Percentiles rank a stretch among this genome's conserved stretches.
These are phyloP conservation scores for Nemopilema nomurai DNA, from an alignment of 30 jellyfish, hydroid and myxozoan species.

Conservation along the genomic window DNA sequence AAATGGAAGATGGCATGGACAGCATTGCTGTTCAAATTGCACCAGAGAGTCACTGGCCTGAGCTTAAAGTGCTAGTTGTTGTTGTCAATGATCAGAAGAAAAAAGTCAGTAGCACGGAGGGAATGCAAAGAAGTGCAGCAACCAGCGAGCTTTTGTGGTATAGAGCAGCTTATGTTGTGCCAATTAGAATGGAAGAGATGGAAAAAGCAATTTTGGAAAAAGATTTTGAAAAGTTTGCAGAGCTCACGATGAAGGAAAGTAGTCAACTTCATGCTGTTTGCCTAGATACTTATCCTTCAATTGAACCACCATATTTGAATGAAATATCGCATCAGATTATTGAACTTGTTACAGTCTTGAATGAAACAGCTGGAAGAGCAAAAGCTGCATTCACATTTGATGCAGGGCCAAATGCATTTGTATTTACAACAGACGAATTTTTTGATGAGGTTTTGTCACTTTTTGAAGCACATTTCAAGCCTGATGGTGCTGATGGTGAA, in stretches of 20 bases:
- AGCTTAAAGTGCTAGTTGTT: slow-evolving; percentile 67
- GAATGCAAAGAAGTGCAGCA: slow-evolving; percentile 87
- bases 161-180: slow-evolving; percentile 74
- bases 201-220: slow-evolving; percentile 66
- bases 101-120: slow-evolving; percentile 78
- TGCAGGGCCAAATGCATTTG: slow-evolving; percentile 98
- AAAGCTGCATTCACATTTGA: slow-evolving; percentile 97
- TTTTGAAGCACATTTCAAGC: slow-evolving; percentile 35
- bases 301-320: slow-evolving; percentile 78
- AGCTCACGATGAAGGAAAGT: slow-evolving; percentile 95
- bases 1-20: slow-evolving; percentile 80
- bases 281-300: slow-evolving; percentile 93
- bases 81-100: slow-evolving; percentile 74
- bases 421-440: slow-evolving; percentile 72
- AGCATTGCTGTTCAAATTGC: slow-evolving; percentile 89
- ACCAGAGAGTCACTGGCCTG: slow-evolving; percentile 85
- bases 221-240: slow-evolving; percentile 83
- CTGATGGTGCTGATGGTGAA: slow-evolving; percentile 51
- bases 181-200: slow-evolving; percentile 76
- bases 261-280: slow-evolving; percentile 95
- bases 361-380: slow-evolving; percentile 36
- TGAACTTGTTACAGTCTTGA: slow-evolving; percentile 62
- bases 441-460: slow-evolving; percentile 47
- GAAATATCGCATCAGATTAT: slow-evolving; percentile 84
- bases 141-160: slow-evolving; percentile 81